A percentile compares a stretch with the other conserved stretches of the same genome.
Conservation (phyloP, 1,140 invertebrate genomes). For the Lasaia peninsularis region DNA sequence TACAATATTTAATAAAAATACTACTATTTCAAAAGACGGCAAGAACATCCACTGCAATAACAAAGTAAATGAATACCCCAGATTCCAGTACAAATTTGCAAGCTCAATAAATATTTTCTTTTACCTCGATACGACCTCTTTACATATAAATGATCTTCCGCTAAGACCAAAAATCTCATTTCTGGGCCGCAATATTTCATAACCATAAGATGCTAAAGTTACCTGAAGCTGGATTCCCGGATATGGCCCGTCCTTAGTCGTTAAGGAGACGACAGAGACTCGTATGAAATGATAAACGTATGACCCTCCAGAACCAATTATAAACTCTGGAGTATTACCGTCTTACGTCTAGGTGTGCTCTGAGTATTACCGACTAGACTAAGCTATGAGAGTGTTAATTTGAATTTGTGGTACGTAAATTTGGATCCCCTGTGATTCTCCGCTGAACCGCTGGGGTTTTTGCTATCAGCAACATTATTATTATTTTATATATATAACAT, state of each 20-base stretch:
- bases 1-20: neutral
- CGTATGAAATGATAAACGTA: conserved; percentile 32
- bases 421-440: conserved; percentile 7
- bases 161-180: conserved; percentile 15
- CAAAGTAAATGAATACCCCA: conserved; percentile 7
- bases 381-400: conserved; percentile 9
- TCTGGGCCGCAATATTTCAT: conserved; percentile 27
- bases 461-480: neutral
- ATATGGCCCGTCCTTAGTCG: conserved; percentile 24
- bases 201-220: conserved; percentile 30
- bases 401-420: conserved; percentile 12
- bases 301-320: conserved; percentile 29
- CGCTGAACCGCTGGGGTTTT: neutral
- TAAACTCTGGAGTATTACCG: conserved; percentile 19
- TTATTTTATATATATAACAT: neutral
- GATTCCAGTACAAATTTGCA: conserved; percentile 2
- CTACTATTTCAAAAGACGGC: neutral
- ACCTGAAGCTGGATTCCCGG: conserved; percentile 22
- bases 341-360: conserved; percentile 8
- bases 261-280: conserved; percentile 29
- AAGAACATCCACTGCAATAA: conserved; percentile 10
- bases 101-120: conserved; percentile 11
- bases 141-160: conserved; percentile 7
- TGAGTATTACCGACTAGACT: conserved; percentile 6
- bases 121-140: conserved; percentile 9